Evolutionary conservation across 64 coral and sea anemone species (phyloP), one percentile per base, ranked within the genome.

Genomic region (Stichodactyla helianthus): DNA sequence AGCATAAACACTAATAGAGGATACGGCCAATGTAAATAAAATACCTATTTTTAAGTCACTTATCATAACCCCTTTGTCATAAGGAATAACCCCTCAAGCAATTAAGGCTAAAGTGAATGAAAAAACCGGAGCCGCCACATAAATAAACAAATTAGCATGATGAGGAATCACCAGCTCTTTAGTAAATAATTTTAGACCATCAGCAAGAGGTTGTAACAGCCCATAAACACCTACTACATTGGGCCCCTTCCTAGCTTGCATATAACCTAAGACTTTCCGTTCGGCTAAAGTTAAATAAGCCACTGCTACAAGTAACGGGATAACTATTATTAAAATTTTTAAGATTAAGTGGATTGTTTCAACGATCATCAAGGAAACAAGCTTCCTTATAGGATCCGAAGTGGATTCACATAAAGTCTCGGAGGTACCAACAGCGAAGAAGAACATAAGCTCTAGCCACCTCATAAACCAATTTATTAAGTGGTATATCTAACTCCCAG

Each of bases 281-380:
- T 91, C 90, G 77, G 90, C 90, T 92, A 92, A 93, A 93, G 92
- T 93, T 93, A 93, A 93, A 93, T 93, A 93, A 93, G 92, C 92
- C 68, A 92, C 59, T 70, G 90, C 86, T 28, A 87, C 81, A 70
- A 92, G 88, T 76, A 89, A 89, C 80, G 89, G 89, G 83, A 91
- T 83, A 35, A 91, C 82, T 76, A 91, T 86, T 44, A 91, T 59
- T 91, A 91, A 91, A 82, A 91, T 91, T 86, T 91, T 91, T 88
- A 93, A 52, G 82, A 93, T 88, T 89, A 93, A 83, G 87, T 93
- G 91, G 87, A 93, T 93, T 88, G 88, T 93, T 93, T 67, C 84
- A 77, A 93, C 82, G 91, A 93, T 77, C 91, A 93, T 89, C 82
- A 89, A 88, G 82, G 5, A 58, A 58, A 58, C 55, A 58, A 83